Evolutionary conservation across 1,140 invertebrate genomes (phyloP), one percentile per base, ranked within the genome.

Genomic region (Melanaphis sacchari): DNA sequence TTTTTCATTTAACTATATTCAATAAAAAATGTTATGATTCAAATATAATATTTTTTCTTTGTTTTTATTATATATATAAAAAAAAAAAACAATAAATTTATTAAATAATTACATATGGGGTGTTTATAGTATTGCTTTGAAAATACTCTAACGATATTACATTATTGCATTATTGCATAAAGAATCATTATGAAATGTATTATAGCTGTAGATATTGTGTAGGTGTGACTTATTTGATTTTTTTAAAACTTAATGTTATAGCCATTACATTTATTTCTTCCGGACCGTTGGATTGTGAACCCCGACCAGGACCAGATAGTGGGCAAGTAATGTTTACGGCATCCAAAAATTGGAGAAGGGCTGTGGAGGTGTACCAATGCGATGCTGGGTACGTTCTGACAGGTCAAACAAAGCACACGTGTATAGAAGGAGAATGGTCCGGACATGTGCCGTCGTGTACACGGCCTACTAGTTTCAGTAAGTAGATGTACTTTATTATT

Each of bases 341-440:
- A 49, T 93, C 91, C 6, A 93, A 85, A 93, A 93, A 54, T n/a
- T 93, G 91, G 91, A 52, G 46, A 40, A 54, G 76, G 46, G 91
- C 91, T 15, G 91, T 93, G 15, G 81, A 93, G 38, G 91, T 93
- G 81, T 92, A 93, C 46, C 66, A 84, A 41, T 93, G 91, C 26
- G 76, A 93, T 9, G 46, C 9, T 7, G 91, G 91, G 15, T 93
- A 93, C 91, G 38, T 93, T 49, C 15, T 93, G 46, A 84, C 46
- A 18, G 91, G 91, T 41, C 43, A 85, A 40, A 93, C 66, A 38
- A 93, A 93, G 36, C 46, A 43, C 36, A 93, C 91, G 43, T 93
- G 91, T 31, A 40, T 54, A n/a, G 46, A 49, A 26, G 81, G 91
- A 31, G 46, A 85, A 52, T 93, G 91, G 91, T 93, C 91, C 24